phyloP scores from a whole-genome alignment of 2,113 vertebrate species.

The Carassius auratus region DNA sequence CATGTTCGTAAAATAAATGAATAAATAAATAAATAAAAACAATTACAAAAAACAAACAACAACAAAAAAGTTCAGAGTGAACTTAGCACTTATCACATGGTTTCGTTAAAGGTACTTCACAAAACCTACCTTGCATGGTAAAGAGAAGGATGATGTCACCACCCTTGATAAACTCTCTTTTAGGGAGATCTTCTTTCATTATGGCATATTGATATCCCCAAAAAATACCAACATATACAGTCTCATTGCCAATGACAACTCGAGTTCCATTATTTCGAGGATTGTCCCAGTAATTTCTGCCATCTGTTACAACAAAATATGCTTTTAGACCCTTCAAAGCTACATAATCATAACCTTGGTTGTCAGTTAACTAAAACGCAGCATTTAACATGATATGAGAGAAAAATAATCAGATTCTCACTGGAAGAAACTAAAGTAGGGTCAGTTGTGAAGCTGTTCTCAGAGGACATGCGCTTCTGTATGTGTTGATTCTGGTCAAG shows the following conservation, averaged over 20 bases:
- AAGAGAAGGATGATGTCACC: constrained; percentile 73
- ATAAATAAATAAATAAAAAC: too few species aligned
- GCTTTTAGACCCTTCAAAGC: neutral
- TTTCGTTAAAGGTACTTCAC: neutral
- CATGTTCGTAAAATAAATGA: neutral
- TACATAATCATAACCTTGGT: neutral
- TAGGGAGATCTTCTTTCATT: constrained; percentile 64
- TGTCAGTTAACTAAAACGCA: neutral
- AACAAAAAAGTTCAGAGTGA: too few species aligned
- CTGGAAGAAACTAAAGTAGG: neutral
- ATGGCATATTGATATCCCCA: too few species aligned
- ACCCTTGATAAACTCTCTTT: constrained; percentile 79
- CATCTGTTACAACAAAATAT: neutral
- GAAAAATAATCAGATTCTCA: neutral
- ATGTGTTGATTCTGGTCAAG: constrained; percentile 80
- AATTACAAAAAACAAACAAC: too few species aligned
- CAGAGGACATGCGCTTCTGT: constrained; percentile 77
- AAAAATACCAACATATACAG: too few species aligned
- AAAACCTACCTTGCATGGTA: constrained; percentile 74
- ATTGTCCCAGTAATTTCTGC: neutral
- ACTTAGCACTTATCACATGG: too few species aligned
- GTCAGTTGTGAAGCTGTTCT: constrained; percentile 33
- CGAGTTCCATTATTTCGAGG: neutral
- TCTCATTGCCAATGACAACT: neutral
- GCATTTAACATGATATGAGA: neutral